Evolutionary conservation across 2,888 invertebrate species (phyloP), one percentile per base, ranked within the genome.

Genomic region (Meiosimyza platycephala): DNA sequence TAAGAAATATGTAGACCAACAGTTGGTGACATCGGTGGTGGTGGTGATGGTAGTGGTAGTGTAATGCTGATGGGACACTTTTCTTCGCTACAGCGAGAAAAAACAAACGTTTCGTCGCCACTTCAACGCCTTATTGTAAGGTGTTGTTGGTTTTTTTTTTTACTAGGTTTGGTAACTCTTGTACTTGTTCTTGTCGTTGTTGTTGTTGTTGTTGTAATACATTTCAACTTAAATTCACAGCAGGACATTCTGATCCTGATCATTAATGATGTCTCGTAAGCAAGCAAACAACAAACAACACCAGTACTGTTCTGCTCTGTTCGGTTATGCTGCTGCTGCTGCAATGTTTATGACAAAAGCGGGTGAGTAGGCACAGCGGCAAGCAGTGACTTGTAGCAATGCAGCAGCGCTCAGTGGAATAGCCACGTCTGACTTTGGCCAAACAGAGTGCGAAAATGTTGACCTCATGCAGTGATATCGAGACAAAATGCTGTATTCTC

Each of bases 71-170:
- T 40, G n/a, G 40, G n/a, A 16, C 22, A 22, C 16, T 55, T 16
- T 16, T 55, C 16, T 16, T 15, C 22, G 18, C 22, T 55, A 11
- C 16, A 55, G 22, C 16, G 59, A 59, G 59, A 59, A 3, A 22
- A 22, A 28, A 40, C n/a, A 22, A 33, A 60, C 60, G 76, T 75
- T 76, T 78, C 77, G 50, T 68, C 77, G 78, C 78, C 82, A 79
- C 33, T 79, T 79, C 78, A 80, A 79, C 79, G 79, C 81, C 79
- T 78, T 78, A 22, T 5, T 48, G 75, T 69, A 18, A 48, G 72
- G 72, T 75, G 69, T 69, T 57, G 63, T n/a, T 52, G 66, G 22
- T 22, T 33, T 60, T 59, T 48, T 72, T 48, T 72, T 67, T 65
- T n/a, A n/a, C n/a, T n/a, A n/a, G 55, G n/a, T 57, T 9, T 40